These are phyloP conservation scores for Cottoperca gobio DNA, from an alignment of 2,797 vertebrate genomes.

Conservation along the genomic window DNA sequence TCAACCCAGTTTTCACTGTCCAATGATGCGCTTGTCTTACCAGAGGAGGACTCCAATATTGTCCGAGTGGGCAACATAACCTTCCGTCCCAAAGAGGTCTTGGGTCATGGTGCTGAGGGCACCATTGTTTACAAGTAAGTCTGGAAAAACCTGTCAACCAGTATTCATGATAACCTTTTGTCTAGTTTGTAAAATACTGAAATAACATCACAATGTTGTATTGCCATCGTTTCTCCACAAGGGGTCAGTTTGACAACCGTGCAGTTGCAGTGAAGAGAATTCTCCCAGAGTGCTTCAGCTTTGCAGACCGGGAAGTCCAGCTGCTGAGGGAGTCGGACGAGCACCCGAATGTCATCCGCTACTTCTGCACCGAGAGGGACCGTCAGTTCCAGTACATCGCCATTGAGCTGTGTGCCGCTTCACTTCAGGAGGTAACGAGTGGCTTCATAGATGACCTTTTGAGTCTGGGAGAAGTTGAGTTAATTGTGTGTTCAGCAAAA, in stretches of 20 bases:
- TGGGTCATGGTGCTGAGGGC: constrained; percentile 97
- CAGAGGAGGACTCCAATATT: constrained; percentile 88
- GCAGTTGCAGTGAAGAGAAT: constrained; percentile 97
- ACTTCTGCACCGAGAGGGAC: constrained; percentile 97
- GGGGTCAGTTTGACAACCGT: constrained; percentile 95
- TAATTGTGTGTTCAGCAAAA: neutral
- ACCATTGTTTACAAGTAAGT: constrained; percentile 97
- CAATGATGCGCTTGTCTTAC: constrained; percentile 1
- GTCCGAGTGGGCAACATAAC: constrained; percentile 95
- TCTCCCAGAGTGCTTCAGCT: constrained; percentile 97
- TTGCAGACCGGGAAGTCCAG: constrained; percentile 96
- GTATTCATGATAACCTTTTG: neutral
- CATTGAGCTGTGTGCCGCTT: constrained; percentile 94
- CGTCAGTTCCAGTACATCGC: constrained; percentile 99
- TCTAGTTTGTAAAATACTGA: neutral
- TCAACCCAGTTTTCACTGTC: neutral
- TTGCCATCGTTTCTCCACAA: constrained; percentile 62
- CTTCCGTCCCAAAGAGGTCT: constrained; percentile 91
- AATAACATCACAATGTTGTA: neutral
- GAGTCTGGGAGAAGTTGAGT: neutral
- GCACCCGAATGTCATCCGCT: constrained; percentile 97
- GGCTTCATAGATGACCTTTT: neutral
- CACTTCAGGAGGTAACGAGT: constrained; percentile 91
- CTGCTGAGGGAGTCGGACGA: constrained; percentile 96
- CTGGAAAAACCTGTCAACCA: neutral